A percentile compares a stretch with the other conserved stretches of the same genome.
These are phyloP conservation scores for Cydia pomonella DNA, from an alignment of 1,140 invertebrate genomes.

Conservation along the genomic window DNA sequence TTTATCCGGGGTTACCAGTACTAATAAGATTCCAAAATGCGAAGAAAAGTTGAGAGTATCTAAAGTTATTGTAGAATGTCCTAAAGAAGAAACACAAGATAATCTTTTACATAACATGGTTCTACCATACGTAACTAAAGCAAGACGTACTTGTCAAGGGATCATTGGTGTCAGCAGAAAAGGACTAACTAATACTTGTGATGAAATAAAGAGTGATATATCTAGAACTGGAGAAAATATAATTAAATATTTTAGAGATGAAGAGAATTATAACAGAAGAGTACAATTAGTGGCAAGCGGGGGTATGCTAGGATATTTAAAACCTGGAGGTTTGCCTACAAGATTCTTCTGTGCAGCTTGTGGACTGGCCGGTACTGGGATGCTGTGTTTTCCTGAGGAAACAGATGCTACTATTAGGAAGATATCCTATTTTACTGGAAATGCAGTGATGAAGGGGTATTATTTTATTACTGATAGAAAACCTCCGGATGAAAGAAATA, in stretches of 20 bases:
- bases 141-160: slow-evolving; percentile 38
- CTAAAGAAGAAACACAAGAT: slow-evolving; percentile 52
- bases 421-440: background rate
- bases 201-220: slow-evolving; percentile 28
- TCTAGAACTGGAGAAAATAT: background rate
- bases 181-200: slow-evolving; percentile 31
- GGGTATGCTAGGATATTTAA: background rate
- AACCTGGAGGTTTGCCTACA: background rate
- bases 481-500: background rate
- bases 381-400: background rate
- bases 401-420: background rate
- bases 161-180: slow-evolving; percentile 38
- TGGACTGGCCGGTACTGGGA: background rate
- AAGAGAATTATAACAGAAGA: background rate
- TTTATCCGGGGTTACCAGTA: background rate
- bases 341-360: background rate
- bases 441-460: background rate
- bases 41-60: slow-evolving; percentile 64
- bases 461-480: background rate
- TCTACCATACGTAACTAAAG: slow-evolving; percentile 47
- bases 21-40: slow-evolving; percentile 42
- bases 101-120: slow-evolving; percentile 45
- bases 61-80: slow-evolving; percentile 52
- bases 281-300: background rate
- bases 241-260: background rate